Evolutionary conservation across 2,888 invertebrate species (phyloP), one percentile per base, ranked within the genome.

Genomic region (Oscheius sp.): DNA sequence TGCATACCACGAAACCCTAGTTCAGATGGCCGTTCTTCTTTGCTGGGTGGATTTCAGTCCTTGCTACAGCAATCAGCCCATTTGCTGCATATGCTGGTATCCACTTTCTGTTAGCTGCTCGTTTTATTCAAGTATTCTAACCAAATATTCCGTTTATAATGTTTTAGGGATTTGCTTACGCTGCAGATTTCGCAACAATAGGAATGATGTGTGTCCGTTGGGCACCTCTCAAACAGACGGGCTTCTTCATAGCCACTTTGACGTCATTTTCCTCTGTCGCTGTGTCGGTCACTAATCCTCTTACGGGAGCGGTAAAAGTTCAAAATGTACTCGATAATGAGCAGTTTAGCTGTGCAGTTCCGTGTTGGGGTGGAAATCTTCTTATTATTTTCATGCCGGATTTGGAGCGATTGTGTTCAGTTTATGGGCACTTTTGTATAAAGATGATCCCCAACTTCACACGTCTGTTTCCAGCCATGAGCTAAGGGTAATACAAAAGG

Each of bases 191-290:
- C 27, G 80, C 80, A 1, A 80, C 82, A 27, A 83, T 83, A 55
- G 83, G 83, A 53, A 75, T 83, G 58, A 73, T 83, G 18, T 77
- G 77, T 59, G 81, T 81, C 7, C 66, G 86, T 52, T 86, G 86
- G 86, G 85, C 85, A 16, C 83, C 85, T 9, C 76, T 86, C 12
- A 72, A 77, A 21, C 84, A 86, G 61, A 84, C 79, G 7, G 86
- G 84, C 27, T 77, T 85, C 25, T 86, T 85, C 76, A 83, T 86
- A 46, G 77, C 81, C 23, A 77, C 81, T 59, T 72, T 86, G 49
- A 86, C 86, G n/a, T 83, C 83, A 64, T 86, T 86, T 75, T 79
- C 85, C 25, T 82, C 86, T 0, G 75, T 84, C 16, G 81, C 86
- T 12, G 75, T 77, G 1, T 76, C 77, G 0, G 73, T 86, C 69